Evolutionary conservation across 2,797 vertebrate genomes (phyloP).

Genomic region (Platyrinchus mystaceus): DNA sequence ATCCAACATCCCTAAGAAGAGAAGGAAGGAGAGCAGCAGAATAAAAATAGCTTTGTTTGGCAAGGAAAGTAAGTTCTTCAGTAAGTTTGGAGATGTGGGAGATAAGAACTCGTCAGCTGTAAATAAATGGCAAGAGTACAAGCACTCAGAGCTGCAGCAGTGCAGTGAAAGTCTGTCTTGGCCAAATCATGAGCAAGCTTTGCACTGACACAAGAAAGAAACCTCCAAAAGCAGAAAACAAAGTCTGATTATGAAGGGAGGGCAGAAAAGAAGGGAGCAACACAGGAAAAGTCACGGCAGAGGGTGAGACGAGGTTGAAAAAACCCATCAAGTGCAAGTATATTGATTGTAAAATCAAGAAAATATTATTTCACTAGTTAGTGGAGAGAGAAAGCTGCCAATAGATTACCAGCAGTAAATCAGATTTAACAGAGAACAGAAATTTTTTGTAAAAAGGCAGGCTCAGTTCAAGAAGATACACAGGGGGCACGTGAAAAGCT

Average conservation of each 20-base stretch:
- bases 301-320: neutral
- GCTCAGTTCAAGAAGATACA: neutral
- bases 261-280: neutral
- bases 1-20: neutral
- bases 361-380: neutral
- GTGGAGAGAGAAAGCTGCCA: neutral
- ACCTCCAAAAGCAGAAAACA: neutral
- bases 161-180: neutral
- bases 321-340: neutral
- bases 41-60: neutral
- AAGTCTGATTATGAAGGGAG: neutral
- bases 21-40: neutral
- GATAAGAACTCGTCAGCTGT: neutral
- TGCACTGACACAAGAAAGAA: neutral
- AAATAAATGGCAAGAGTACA: neutral
- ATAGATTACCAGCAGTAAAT: neutral
- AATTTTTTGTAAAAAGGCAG: neutral
- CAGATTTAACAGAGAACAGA: neutral
- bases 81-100: neutral
- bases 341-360: neutral
- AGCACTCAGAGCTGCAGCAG: neutral
- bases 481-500: neutral
- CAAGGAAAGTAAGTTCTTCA: neutral
- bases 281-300: neutral
- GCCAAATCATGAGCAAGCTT: neutral